Conservation (phyloP, 2,888 invertebrate genomes). For the Drosophila colorata region DNA sequence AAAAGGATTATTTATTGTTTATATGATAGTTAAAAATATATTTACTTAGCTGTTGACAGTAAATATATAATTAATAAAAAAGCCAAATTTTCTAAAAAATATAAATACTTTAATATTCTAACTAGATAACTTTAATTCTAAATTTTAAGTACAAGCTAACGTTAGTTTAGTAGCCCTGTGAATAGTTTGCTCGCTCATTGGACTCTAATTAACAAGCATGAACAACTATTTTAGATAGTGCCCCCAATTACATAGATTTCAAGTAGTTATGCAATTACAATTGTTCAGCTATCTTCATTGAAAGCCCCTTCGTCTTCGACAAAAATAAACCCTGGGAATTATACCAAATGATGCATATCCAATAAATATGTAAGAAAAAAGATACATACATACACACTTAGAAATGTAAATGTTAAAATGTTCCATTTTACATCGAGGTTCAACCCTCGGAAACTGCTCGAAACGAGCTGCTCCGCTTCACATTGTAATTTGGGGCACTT, state of each 20-base stretch:
- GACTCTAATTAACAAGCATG: too few relatives aligned
- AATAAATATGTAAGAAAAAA: constrained; percentile 46
- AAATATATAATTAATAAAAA: too few relatives aligned
- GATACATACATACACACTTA: constrained; percentile 9
- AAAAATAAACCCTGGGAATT: constrained; percentile 42
- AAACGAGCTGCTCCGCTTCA: constrained; percentile 27
- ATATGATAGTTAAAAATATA: too few relatives aligned
- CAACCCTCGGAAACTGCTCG: constrained; percentile 38
- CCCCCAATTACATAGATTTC: neutral
- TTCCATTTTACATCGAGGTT: constrained; percentile 48
- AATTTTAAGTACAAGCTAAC: too few relatives aligned
- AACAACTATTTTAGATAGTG: neutral
- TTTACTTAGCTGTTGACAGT: too few relatives aligned
- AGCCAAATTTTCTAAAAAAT: too few relatives aligned
- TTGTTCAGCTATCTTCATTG: neutral
- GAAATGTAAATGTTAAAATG: constrained; percentile 47
- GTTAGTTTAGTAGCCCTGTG: too few relatives aligned
- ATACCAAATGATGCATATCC: constrained; percentile 58
- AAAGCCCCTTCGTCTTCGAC: constrained; percentile 5
- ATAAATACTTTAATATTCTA: too few relatives aligned
- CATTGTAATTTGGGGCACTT: constrained; percentile 62
- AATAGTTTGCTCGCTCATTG: too few relatives aligned
- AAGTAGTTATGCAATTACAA: neutral
- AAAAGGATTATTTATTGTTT: too few relatives aligned
- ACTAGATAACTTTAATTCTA: too few relatives aligned